A percentile compares a stretch with the other conserved stretches of the same genome.
Conservation (phyloP, 2,797 vertebrate genomes). For the Margarornis squamiger region DNA sequence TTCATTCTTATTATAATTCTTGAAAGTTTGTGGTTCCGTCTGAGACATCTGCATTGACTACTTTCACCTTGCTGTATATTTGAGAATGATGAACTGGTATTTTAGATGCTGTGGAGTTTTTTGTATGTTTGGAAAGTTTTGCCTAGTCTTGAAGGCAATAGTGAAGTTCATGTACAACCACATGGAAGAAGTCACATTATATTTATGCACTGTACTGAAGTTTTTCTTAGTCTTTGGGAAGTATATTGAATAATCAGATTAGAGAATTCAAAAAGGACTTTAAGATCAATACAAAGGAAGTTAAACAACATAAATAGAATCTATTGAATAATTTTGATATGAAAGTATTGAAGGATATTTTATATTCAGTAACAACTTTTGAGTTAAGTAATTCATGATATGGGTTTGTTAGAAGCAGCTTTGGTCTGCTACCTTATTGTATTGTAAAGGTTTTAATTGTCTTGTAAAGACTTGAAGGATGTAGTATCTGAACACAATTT, state of each 20-base stretch:
- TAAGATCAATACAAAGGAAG: neutral
- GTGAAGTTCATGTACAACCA: neutral
- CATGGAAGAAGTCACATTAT: conserved; percentile 24
- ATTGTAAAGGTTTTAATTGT: neutral
- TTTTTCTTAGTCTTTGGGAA: conserved; percentile 9
- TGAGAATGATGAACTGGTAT: neutral
- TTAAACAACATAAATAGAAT: neutral
- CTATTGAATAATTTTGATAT: neutral
- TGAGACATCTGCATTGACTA: neutral
- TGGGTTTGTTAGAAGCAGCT: neutral
- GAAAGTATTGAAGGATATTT: neutral
- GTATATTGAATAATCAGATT: neutral
- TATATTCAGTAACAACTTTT: neutral
- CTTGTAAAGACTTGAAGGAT: neutral
- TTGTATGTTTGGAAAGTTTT: conserved; percentile 48
- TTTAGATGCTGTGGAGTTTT: neutral
- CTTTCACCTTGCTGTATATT: conserved; percentile 5
- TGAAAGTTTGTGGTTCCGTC: neutral
- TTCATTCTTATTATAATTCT: neutral
- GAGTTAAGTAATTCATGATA: neutral
- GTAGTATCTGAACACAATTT: neutral
- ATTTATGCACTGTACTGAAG: neutral
- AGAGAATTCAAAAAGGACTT: neutral
- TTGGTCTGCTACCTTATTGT: neutral
- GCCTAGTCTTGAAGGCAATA: neutral